phyloP scores from a whole-genome alignment of 2,888 invertebrate species.

The Apotomis capreana region DNA sequence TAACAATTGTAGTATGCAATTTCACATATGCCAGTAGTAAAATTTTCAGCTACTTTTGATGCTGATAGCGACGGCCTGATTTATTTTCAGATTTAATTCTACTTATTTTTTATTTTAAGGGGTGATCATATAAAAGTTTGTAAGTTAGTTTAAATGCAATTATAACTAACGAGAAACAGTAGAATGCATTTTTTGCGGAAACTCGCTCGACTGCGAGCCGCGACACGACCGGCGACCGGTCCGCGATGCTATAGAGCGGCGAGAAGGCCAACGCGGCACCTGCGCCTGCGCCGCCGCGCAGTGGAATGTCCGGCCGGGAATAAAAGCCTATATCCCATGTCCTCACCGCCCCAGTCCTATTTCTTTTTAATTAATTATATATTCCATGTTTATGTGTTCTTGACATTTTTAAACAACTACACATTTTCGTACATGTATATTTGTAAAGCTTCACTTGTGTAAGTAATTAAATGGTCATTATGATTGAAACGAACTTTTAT shows the following conservation, averaged over 20 bases:
- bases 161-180: constrained; percentile 16
- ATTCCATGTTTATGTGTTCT: too few relatives aligned
- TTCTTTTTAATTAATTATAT: background rate
- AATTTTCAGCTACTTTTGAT: too few relatives aligned
- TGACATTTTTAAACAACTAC: too few relatives aligned
- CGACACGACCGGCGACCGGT: constrained; percentile 2
- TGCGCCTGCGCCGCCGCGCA: constrained; percentile 25
- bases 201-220: constrained; percentile 15
- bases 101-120: too few relatives aligned
- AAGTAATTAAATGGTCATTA: too few relatives aligned
- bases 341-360: background rate
- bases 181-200: constrained; percentile 37
- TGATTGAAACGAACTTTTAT: too few relatives aligned
- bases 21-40: too few relatives aligned
- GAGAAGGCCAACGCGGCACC: background rate
- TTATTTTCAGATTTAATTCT: too few relatives aligned
- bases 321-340: constrained; percentile 17
- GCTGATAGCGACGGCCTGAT: too few relatives aligned
- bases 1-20: too few relatives aligned
- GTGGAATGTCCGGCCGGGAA: constrained; percentile 29
- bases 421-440: too few relatives aligned
- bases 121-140: background rate
- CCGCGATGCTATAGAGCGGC: background rate
- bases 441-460: too few relatives aligned
- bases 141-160: constrained; percentile 1